Percentiles rank a stretch among this genome's conserved stretches.
These are phyloP conservation scores for Bucorvus abyssinicus DNA, from an alignment of 2,797 vertebrate species.

Conservation along the genomic window DNA sequence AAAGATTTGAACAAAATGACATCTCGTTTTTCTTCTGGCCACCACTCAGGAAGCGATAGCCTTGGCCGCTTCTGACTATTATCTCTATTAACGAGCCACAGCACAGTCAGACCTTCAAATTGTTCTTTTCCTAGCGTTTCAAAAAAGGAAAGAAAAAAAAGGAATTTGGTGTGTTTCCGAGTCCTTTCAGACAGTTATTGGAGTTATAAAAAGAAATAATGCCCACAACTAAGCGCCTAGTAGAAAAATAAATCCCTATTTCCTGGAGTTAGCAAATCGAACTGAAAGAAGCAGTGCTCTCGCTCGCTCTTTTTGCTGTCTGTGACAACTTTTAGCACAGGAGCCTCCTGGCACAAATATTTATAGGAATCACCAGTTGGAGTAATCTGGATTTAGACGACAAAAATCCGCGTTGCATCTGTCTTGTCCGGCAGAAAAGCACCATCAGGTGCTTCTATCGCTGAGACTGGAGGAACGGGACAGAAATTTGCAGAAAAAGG, in stretches of 20 bases:
- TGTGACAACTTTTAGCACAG: background rate
- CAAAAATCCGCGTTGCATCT: background rate
- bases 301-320: background rate
- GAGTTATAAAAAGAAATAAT: background rate
- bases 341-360: background rate
- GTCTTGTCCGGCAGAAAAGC: background rate
- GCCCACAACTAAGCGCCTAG: background rate
- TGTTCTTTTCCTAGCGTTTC: background rate
- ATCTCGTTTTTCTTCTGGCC: background rate
- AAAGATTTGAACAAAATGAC: background rate
- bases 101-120: background rate
- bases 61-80: background rate
- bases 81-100: background rate
- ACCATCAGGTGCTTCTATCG: fast-evolving
- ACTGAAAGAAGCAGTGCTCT: background rate
- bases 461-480: fast-evolving
- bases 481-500: background rate
- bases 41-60: background rate
- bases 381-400: background rate
- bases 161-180: background rate
- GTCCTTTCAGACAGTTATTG: background rate
- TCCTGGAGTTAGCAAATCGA: background rate
- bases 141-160: background rate
- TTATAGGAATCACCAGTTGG: background rate
- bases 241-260: background rate